Conservation (phyloP, 1,140 invertebrate genomes). For the Atta colombica region DNA sequence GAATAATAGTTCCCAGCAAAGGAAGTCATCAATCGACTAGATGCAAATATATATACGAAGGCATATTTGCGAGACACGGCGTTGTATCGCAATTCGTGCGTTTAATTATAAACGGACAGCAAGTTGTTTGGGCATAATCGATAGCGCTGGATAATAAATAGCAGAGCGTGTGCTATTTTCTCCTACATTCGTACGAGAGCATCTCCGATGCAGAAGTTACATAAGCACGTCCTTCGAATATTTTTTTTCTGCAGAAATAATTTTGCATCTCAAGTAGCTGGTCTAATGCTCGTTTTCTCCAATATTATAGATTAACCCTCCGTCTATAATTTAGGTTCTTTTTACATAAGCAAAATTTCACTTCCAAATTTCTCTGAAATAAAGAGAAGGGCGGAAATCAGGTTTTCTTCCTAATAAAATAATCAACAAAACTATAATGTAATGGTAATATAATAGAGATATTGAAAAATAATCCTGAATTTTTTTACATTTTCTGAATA, state of each 20-base stretch:
- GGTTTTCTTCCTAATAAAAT: no score
- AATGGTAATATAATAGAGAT: no score
- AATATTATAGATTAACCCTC: no score
- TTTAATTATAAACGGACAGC: constrained; percentile 14
- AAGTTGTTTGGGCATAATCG: constrained; percentile 7
- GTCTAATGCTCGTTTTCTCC: background rate
- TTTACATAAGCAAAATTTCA: no score
- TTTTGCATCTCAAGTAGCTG: background rate
- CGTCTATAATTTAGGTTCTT: no score
- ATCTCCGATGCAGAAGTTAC: background rate
- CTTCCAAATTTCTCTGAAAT: no score
- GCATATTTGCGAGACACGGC: background rate
- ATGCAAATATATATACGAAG: background rate
- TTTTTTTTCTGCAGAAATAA: background rate
- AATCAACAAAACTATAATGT: no score
- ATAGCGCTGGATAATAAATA: constrained; percentile 16
- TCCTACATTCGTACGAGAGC: background rate
- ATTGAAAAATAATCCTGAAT: no score
- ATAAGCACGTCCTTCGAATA: background rate
- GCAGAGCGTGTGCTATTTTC: constrained; percentile 26
- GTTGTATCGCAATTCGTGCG: background rate
- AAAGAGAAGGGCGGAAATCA: no score
- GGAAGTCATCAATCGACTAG: constrained; percentile 9
- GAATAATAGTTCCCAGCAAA: background rate
- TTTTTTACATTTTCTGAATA: no score